Evolutionary conservation across 92 coral and sea anemone genomes (phyloP), one percentile per base, ranked within the genome.

Genomic region (Siderastrea radians): DNA sequence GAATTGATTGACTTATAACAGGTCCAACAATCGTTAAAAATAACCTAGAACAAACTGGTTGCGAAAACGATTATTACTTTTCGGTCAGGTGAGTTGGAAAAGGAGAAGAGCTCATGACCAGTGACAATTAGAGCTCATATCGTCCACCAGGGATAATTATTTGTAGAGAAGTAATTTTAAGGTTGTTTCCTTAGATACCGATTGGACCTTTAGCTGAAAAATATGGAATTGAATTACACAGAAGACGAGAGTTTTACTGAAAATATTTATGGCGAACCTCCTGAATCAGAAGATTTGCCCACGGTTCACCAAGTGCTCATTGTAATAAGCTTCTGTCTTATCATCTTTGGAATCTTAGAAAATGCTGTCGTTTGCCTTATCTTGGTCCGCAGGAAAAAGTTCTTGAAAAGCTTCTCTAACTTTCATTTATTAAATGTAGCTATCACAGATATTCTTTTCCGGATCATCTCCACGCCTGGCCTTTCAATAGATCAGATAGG

Each of bases 351-450:
- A 52, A 14, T 81, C 38, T 3, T 67, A 5, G 85, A 43, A 68
- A 86, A 86, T 44, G 26, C 4, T n/a, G 1, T 67, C 2, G 76
- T 78, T 54, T 78, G 85, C 59, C 68, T 54, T 10, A 74, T 86
- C 12, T 45, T 86, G 62, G 8, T 57, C 26, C 79, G 90, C 3
- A 70, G 53, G 53, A 79, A 68, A 49, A 53, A 73, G 38, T 67
- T 44, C 58, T 78, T 70, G 46, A 86, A 69, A 17, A 77, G 75
- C 84, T 76, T 78, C 49, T 57, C 90, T 4, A 86, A 77, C 79
- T 86, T 86, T 59, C 82, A 76, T 71, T 66, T 86, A 43, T 73
- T 86, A 45, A 79, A 86, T 72, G 38, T 26, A 26, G 38, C 38
- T 26, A 26, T 26, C 38, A 26, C 38, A 26, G 38, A 26, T 26